Conservation (phyloP, 2,113 vertebrate genomes). For the Dromaius novaehollandiae region DNA sequence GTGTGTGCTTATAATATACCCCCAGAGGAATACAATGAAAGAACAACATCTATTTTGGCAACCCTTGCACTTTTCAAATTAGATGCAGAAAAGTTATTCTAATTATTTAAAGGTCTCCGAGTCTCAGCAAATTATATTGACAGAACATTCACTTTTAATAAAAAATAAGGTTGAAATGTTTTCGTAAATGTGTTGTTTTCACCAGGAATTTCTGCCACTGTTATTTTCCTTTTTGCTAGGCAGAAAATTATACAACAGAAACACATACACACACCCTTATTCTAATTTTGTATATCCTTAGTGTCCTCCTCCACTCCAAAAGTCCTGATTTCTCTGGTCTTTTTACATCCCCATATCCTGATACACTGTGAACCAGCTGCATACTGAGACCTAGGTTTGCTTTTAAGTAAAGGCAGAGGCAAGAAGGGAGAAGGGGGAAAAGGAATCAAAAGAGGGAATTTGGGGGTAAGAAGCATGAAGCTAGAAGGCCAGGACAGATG, state of each 20-base stretch:
- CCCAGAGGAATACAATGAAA: neutral
- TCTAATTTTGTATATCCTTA: neutral
- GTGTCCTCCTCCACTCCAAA: neutral
- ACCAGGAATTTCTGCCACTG: neutral
- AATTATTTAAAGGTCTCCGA: constrained; percentile 49
- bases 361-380: neutral
- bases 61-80: constrained; percentile 53
- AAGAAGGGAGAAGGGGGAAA: neutral
- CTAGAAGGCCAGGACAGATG: neutral
- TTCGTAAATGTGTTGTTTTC: neutral
- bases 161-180: neutral
- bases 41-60: constrained; percentile 29
- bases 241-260: neutral
- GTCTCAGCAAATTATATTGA: constrained; percentile 60
- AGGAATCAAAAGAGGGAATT: neutral
- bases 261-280: neutral
- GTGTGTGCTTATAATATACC: neutral
- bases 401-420: neutral
- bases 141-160: constrained; percentile 47
- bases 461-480: neutral
- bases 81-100: constrained; percentile 58
- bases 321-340: neutral
- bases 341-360: neutral
- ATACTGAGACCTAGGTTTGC: neutral
- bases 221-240: neutral